These are phyloP conservation scores for Anniella stebbinsi DNA, from an alignment of 2,797 vertebrate genomes.

Conservation along the genomic window DNA sequence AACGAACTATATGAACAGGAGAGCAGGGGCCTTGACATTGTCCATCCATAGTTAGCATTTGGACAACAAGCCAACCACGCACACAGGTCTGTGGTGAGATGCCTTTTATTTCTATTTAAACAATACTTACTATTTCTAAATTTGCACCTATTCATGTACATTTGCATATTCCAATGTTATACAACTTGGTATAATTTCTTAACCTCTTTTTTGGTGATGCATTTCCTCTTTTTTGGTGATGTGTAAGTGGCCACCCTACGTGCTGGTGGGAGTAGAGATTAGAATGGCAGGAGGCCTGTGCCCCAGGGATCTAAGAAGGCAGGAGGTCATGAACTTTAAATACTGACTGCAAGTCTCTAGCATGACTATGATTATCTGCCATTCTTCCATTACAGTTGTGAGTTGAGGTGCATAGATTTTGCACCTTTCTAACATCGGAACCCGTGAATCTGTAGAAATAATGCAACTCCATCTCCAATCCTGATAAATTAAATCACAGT, in stretches of 20 bases:
- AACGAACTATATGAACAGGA: too few species aligned
- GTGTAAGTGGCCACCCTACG: background rate
- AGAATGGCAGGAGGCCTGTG: background rate
- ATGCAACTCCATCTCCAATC: background rate
- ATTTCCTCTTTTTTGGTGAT: too few species aligned
- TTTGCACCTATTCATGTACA: too few species aligned
- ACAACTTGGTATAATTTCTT: too few species aligned
- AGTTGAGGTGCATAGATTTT: background rate
- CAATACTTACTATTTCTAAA: too few species aligned
- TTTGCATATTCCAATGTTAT: too few species aligned
- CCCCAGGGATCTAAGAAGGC: background rate
- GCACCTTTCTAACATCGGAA: background rate
- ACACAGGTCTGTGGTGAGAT: too few species aligned
- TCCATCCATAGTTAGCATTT: too few species aligned
- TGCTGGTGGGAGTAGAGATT: background rate
- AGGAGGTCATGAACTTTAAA: background rate
- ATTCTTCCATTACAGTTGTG: background rate
- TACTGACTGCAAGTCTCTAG: background rate
- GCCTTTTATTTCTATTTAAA: too few species aligned
- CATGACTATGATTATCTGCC: background rate
- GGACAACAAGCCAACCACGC: too few species aligned
- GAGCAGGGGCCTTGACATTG: too few species aligned
- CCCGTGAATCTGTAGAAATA: background rate
- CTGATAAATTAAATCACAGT: background rate
- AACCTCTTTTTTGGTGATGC: too few species aligned